Conservation (phyloP, 1,140 invertebrate genomes). For the Trachymyrmex septentrionalis region DNA sequence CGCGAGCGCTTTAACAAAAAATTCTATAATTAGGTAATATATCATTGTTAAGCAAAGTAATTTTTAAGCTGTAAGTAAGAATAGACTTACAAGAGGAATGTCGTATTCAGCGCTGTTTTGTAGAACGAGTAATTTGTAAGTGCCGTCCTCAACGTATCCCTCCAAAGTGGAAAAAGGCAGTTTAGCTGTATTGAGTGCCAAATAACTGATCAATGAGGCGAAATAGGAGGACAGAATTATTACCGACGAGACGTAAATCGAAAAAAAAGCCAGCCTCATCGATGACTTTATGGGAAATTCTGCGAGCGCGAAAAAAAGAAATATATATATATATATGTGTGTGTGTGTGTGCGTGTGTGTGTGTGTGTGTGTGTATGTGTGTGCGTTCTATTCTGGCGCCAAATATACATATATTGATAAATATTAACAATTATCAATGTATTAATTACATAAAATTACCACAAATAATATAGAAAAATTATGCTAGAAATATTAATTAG, state of each 20-base stretch:
- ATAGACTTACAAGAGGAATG: constrained; percentile 60
- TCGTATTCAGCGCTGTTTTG: constrained; percentile 73
- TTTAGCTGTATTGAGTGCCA: constrained; percentile 59
- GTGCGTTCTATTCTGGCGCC: neutral
- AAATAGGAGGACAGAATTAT: constrained; percentile 75
- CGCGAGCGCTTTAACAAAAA: neutral
- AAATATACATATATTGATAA: neutral
- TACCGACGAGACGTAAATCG: constrained; percentile 72
- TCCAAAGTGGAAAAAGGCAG: constrained; percentile 74
- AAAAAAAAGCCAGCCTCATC: constrained; percentile 74
- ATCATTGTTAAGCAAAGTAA: neutral
- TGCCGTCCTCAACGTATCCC: constrained; percentile 70
- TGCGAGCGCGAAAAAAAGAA: constrained; percentile 29
- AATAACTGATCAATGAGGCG: constrained; percentile 76
- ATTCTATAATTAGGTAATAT: too few relatives aligned
- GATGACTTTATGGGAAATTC: constrained; percentile 71
- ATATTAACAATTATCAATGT: too few relatives aligned
- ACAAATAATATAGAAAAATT: neutral
- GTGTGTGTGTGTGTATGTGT: too few relatives aligned
- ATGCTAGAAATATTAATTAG: neutral
- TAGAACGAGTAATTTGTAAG: constrained; percentile 73
- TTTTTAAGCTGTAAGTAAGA: neutral
- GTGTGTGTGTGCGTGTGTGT: too few relatives aligned
- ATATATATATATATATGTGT: too few relatives aligned
- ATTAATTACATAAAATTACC: neutral